Evolutionary conservation across 2,797 vertebrate genomes (phyloP).

Genomic region (Choloepus didactylus): DNA sequence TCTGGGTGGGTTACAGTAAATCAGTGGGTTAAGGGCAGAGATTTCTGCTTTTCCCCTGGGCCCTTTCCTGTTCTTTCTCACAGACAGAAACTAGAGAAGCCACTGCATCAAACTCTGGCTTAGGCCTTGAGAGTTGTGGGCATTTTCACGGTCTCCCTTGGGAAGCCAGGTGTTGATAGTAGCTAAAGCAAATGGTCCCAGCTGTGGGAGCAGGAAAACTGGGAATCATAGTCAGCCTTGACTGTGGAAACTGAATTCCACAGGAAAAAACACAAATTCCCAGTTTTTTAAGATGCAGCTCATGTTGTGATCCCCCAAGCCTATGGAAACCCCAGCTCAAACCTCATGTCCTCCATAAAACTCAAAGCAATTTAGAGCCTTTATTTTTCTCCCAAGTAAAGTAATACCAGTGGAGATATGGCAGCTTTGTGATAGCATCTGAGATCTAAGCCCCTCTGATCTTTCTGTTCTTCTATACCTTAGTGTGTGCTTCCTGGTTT

Average conservation of each 20-base stretch:
- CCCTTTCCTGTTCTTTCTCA: slow-evolving; percentile 55
- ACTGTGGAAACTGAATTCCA: not conserved
- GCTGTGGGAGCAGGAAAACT: not conserved
- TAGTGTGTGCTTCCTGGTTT: not conserved
- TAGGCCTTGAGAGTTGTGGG: not conserved
- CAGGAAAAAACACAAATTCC: not conserved
- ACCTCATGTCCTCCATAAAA: not conserved
- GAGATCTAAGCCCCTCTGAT: not conserved
- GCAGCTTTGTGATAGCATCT: not conserved
- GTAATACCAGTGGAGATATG: not conserved
- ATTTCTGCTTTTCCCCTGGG: slow-evolving; percentile 65
- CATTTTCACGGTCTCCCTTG: not conserved
- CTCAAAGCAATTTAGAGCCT: slow-evolving; percentile 9
- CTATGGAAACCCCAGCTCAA: not conserved
- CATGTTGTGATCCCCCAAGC: not conserved
- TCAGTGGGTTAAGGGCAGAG: not conserved
- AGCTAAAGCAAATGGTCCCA: not conserved
- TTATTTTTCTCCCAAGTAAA: not conserved
- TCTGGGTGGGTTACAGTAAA: slow-evolving; percentile 57
- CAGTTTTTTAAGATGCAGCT: not conserved
- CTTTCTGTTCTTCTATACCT: not conserved
- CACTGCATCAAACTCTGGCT: not conserved
- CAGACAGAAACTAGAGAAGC: slow-evolving; percentile 51
- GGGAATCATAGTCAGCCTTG: not conserved
- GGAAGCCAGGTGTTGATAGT: not conserved